phyloP scores from a whole-genome alignment of 2,888 invertebrate species.

The Pammene aurita region DNA sequence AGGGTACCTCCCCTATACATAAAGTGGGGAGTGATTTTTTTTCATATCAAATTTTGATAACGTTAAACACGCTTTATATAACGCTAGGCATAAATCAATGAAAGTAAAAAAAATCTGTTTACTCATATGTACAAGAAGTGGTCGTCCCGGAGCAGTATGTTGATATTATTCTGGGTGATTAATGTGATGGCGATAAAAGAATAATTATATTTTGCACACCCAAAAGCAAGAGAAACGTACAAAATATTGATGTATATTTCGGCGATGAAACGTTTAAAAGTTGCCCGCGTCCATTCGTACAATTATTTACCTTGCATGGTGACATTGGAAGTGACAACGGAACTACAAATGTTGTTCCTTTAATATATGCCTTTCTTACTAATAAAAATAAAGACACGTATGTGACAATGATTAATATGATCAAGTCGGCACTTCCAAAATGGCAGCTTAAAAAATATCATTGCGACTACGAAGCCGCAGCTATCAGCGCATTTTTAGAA shows the following conservation, averaged over 20 bases:
- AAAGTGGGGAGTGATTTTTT: too few relatives aligned
- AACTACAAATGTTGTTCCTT: slow-evolving; percentile 9
- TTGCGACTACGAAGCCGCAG: slow-evolving; percentile 26
- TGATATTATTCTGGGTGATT: slow-evolving; percentile 10
- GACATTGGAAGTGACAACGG: slow-evolving; percentile 5
- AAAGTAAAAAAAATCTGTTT: slow-evolving; percentile 20
- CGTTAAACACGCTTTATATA: slow-evolving; percentile 8
- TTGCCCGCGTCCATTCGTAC: slow-evolving; percentile 7
- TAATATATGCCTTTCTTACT: slow-evolving; percentile 14
- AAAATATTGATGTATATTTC: slow-evolving; percentile 1
- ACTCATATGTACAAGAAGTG: slow-evolving; percentile 24
- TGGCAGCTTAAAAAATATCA: slow-evolving; percentile 5
- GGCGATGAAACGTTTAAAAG: slow-evolving; percentile 11
- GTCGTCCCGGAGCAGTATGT: slow-evolving; percentile 3
- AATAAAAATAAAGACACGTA: slow-evolving; percentile 16
- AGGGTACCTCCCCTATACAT: too few relatives aligned
- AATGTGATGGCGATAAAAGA: slow-evolving; percentile 4
- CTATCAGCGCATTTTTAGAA: slow-evolving; percentile 23
- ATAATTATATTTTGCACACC: slow-evolving; percentile 4
- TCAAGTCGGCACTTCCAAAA: slow-evolving; percentile 4
- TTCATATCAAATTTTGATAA: slow-evolving; percentile 24
- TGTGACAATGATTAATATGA: slow-evolving; percentile 12
- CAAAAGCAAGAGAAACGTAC: neutral
- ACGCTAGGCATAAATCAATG: slow-evolving; percentile 32
- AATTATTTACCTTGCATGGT: slow-evolving; percentile 7